Conservation (phyloP, 2,888 invertebrate species). For the Leptinotarsa haldemani region DNA sequence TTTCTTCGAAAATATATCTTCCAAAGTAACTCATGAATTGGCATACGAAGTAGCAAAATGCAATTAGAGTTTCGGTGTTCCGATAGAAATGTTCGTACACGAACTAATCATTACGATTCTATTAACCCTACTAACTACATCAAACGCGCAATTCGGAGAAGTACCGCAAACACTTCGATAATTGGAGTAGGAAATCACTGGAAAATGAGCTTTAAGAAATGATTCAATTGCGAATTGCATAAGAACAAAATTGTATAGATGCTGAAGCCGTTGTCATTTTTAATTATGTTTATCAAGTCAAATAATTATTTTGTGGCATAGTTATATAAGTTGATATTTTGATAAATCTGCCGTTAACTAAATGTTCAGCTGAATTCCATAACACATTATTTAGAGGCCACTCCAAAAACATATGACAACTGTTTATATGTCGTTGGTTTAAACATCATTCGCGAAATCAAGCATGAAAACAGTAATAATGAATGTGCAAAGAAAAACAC, state of each 20-base stretch:
- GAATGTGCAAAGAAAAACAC: no score
- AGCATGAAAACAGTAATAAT: no score
- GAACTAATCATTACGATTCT: slow-evolving; percentile 59
- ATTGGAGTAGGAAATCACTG: slow-evolving; percentile 56
- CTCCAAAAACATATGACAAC: no score
- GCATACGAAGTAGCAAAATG: slow-evolving; percentile 38
- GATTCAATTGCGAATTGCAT: slow-evolving; percentile 24
- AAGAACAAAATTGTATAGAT: background rate
- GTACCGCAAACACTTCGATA: slow-evolving; percentile 61
- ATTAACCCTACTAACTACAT: slow-evolving; percentile 63
- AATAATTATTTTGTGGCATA: no score
- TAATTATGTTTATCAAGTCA: no score
- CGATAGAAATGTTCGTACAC: slow-evolving; percentile 50
- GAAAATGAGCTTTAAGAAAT: slow-evolving; percentile 46
- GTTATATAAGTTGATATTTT: no score
- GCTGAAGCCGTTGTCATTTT: background rate
- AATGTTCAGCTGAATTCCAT: no score
- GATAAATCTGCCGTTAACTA: no score
- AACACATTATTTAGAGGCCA: no score
- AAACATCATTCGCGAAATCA: no score
- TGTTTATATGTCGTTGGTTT: no score
- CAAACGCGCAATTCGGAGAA: slow-evolving; percentile 61
- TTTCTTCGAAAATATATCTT: background rate
- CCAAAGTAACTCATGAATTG: slow-evolving; percentile 17
- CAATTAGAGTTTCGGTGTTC: slow-evolving; percentile 47